phyloP scores from a whole-genome alignment of 2,888 invertebrate species.

The Nomada goodeniana region DNA sequence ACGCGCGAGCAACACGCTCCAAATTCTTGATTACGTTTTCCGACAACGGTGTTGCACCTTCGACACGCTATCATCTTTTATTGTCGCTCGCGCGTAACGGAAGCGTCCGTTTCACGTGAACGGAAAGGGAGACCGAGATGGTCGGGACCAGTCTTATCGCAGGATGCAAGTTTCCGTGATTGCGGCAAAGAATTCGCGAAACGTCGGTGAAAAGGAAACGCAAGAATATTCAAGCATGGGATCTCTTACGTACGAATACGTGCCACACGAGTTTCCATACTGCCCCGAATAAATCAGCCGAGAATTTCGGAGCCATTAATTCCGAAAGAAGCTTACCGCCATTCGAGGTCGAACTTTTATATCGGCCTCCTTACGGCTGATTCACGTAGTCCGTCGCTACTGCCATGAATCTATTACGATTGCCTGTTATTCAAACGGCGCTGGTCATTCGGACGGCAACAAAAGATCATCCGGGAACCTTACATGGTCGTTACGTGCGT shows the following conservation, averaged over 20 bases:
- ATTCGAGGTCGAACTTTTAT: conserved; percentile 34
- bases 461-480: conserved; percentile 37
- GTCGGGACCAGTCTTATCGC: background rate
- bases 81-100: background rate
- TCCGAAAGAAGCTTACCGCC: conserved; percentile 35
- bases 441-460: conserved; percentile 32
- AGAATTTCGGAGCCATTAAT: conserved; percentile 39
- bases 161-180: background rate
- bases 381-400: conserved; percentile 48
- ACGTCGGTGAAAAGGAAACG: background rate
- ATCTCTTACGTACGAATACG: background rate
- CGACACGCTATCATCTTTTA: conserved; percentile 1
- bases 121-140: background rate
- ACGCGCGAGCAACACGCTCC: conserved; percentile 40
- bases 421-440: conserved; percentile 20
- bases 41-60: conserved; percentile 4
- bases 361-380: conserved; percentile 45
- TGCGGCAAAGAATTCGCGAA: background rate
- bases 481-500: conserved; percentile 38
- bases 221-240: background rate
- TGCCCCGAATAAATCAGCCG: conserved; percentile 29
- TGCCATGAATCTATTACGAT: conserved; percentile 49
- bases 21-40: conserved; percentile 57
- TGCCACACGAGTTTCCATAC: background rate
- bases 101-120: background rate